Base-by-base conservation (phyloP, 2,113 vertebrate species). In the Seriola quinqueradiata region DNA sequence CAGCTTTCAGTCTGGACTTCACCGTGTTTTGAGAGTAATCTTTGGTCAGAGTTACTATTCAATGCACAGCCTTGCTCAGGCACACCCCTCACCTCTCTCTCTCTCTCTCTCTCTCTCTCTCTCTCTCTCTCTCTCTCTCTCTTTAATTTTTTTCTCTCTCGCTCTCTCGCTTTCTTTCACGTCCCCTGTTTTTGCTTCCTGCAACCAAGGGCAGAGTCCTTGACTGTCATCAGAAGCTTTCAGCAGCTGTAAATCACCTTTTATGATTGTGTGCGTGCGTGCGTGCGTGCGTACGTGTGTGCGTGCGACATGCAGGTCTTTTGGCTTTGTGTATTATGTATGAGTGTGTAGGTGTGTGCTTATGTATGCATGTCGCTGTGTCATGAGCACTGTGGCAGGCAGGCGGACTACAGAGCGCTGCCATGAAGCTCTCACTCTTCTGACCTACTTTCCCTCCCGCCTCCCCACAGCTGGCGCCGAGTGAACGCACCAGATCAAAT, bases 401-500 rank as follows among this genome's bases (percentile, higher is more conserved):
- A 73, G 77, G 74, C 70, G 3, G 83, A 87, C 86, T 71, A 68
- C 76, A 79, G 74, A 58, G 78, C 65, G 16, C 79, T 70, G 83
- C 83, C 34, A 60, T 76, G 85, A 86, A 70, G 81, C 87, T 34
- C 84, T 90, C 88, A 82, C 86, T 92, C 87, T 65, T 71, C 90
- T 93, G 92, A 93, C 92, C 92, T 93, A 94, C 92, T 93, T 94
- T 93, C 87, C 48, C 77, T 89, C 84, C 74, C 42, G 75, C 87
- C 90, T 90, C 59, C 79, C 88, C 87, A 90, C 92, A 93, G 92
- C 92, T 94, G 92, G 91, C 84, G 75, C 85, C 70, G n/a, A 79
- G 82, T 78, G 83, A 92, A 77, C 70, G 72, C 90, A 87, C 76
- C 81, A 87, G 79, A 94, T 93, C 77, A 89, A 85, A 92, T 93